Evolutionary conservation across 1,140 invertebrate species (phyloP).

Genomic region (Augochlora pura): DNA sequence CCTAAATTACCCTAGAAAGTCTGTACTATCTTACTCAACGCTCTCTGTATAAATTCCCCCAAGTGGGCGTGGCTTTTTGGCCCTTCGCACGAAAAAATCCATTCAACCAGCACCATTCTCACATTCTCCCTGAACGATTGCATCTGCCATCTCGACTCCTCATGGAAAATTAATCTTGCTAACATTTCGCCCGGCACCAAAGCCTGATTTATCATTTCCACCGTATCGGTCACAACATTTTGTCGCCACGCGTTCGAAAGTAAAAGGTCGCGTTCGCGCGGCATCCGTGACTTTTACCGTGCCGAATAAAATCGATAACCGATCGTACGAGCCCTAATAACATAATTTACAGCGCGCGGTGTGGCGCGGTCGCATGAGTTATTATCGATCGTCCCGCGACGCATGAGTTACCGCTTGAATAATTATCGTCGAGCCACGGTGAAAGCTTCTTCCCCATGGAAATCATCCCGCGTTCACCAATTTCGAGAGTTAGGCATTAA

Average conservation of each 20-base stretch:
- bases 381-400: slow-evolving; percentile 54
- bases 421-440: slow-evolving; percentile 52
- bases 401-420: slow-evolving; percentile 60
- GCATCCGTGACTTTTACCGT: neutral
- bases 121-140: too few relatives aligned
- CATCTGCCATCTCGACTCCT: too few relatives aligned
- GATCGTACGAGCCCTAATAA: slow-evolving; percentile 67
- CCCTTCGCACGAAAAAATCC: too few relatives aligned
- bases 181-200: neutral
- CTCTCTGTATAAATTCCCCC: too few relatives aligned
- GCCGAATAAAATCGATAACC: slow-evolving; percentile 55
- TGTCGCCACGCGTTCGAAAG: neutral
- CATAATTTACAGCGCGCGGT: slow-evolving; percentile 59
- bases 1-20: too few relatives aligned
- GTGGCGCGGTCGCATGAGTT: slow-evolving; percentile 52
- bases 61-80: too few relatives aligned
- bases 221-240: neutral
- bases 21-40: too few relatives aligned
- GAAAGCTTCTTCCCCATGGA: slow-evolving; percentile 45
- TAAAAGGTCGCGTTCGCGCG: slow-evolving; percentile 26
- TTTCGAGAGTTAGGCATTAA: slow-evolving; percentile 47
- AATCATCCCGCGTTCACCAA: slow-evolving; percentile 22
- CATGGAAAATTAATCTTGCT: neutral
- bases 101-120: too few relatives aligned
- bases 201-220: neutral